Evolutionary conservation across 2,888 invertebrate genomes (phyloP).

Genomic region (Sminthurides aquaticus): DNA sequence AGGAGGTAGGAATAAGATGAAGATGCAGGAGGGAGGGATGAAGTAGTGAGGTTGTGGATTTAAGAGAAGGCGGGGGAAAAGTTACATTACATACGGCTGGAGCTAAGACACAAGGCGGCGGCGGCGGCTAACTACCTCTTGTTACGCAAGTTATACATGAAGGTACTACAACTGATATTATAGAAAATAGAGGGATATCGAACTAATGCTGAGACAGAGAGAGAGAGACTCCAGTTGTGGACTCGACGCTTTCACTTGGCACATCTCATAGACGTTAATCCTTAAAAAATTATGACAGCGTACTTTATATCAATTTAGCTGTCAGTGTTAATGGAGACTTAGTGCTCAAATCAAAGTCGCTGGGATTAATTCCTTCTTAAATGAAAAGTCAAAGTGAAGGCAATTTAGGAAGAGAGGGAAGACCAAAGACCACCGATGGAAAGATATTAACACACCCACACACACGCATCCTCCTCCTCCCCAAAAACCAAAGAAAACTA

Average conservation of each 20-base stretch:
- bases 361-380: slow-evolving; percentile 43
- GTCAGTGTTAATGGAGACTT: slow-evolving; percentile 44
- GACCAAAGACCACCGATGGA: slow-evolving; percentile 18
- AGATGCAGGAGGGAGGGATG: no score
- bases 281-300: slow-evolving; percentile 44
- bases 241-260: slow-evolving; percentile 19
- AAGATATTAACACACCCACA: slow-evolving; percentile 11
- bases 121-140: no score
- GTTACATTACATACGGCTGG: no score
- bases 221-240: no score
- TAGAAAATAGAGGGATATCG: no score
- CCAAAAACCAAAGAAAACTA: background rate
- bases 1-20: no score
- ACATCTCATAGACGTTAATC: slow-evolving; percentile 35
- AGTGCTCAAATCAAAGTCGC: slow-evolving; percentile 43
- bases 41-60: no score
- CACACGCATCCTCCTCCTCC: slow-evolving; percentile 1
- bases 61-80: no score
- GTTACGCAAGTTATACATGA: no score
- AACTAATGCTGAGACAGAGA: no score
- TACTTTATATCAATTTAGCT: slow-evolving; percentile 44
- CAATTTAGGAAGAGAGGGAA: slow-evolving; percentile 24
- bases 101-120: no score
- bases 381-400: slow-evolving; percentile 41
- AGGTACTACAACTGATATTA: no score